Evolutionary conservation across 2,113 vertebrate genomes (phyloP).

Genomic region (Benitochromis conjunctus): DNA sequence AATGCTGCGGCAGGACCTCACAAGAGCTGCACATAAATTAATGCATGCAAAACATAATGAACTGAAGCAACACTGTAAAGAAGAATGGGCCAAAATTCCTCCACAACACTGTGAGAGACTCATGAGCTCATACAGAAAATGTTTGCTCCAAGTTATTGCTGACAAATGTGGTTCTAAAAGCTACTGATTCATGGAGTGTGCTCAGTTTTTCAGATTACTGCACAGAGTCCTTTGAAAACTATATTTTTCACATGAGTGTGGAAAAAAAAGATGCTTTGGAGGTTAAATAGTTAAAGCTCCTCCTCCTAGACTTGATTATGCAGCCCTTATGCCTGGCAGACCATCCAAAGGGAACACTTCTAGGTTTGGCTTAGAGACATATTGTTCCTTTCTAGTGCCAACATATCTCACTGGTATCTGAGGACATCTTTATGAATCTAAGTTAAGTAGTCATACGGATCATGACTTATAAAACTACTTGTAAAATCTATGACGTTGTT

Average conservation of each 20-base stretch:
- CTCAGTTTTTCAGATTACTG: not conserved
- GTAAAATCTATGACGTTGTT: not conserved
- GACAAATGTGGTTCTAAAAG: too few species aligned
- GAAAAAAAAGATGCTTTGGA: not conserved
- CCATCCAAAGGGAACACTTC: not conserved
- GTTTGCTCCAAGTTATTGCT: too few species aligned
- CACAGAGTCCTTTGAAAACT: not conserved
- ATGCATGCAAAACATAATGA: not conserved
- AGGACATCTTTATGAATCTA: too few species aligned
- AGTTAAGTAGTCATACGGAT: not conserved
- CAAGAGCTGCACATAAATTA: not conserved
- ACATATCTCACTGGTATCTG: too few species aligned
- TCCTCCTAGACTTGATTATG: not conserved
- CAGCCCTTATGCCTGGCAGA: not conserved
- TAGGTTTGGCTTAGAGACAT: not conserved
- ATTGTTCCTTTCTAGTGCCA: not conserved
- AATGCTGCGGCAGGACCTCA: not conserved
- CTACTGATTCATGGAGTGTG: not conserved
- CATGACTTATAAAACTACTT: not conserved
- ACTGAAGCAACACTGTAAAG: not conserved
- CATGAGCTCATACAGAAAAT: not conserved
- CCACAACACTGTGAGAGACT: not conserved
- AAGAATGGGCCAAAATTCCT: too few species aligned
- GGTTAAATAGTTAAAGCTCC: not conserved
- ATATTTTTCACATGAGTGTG: not conserved